Evolutionary conservation across 2,888 invertebrate species (phyloP).

Genomic region (Apoda limacodes): DNA sequence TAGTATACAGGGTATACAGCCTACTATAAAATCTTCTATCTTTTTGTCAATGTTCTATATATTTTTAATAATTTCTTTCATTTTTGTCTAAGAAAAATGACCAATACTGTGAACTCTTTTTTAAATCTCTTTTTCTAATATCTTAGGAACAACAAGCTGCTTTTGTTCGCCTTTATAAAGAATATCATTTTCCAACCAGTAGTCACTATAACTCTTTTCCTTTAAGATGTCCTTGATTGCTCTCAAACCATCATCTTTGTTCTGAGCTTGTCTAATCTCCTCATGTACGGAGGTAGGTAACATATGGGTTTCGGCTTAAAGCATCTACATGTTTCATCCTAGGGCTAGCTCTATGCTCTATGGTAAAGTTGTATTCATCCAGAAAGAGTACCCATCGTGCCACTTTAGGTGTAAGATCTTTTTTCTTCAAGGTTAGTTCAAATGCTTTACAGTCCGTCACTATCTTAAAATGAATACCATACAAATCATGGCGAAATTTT

Average conservation of each 20-base stretch:
- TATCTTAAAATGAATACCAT: slow-evolving; percentile 7
- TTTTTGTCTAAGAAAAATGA: slow-evolving; percentile 28
- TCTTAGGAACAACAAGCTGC: slow-evolving; percentile 26
- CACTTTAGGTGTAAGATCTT: slow-evolving; percentile 8
- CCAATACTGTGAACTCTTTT: slow-evolving; percentile 27
- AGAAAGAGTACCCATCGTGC: slow-evolving; percentile 16
- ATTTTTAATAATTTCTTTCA: slow-evolving; percentile 21
- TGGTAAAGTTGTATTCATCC: slow-evolving; percentile 11
- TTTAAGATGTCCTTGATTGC: slow-evolving; percentile 15
- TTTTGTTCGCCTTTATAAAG: slow-evolving; percentile 19
- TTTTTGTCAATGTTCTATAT: slow-evolving; percentile 25
- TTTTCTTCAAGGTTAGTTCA: slow-evolving; percentile 11
- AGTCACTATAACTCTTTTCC: slow-evolving; percentile 14
- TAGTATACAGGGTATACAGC: slow-evolving; percentile 21
- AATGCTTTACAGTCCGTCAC: slow-evolving; percentile 8
- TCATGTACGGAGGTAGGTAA: slow-evolving; percentile 10
- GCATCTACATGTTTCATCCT: slow-evolving; percentile 20
- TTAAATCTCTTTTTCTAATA: slow-evolving; percentile 29
- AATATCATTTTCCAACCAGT: slow-evolving; percentile 18
- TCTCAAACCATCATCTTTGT: slow-evolving; percentile 15
- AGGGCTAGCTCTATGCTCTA: slow-evolving; percentile 11
- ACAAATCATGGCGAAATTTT: slow-evolving; percentile 10
- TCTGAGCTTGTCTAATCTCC: slow-evolving; percentile 13
- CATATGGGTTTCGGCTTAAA: slow-evolving; percentile 13
- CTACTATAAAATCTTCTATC: slow-evolving; percentile 12